Evolutionary conservation across 2,797 vertebrate genomes (phyloP).

Genomic region (Octomys mimax): DNA sequence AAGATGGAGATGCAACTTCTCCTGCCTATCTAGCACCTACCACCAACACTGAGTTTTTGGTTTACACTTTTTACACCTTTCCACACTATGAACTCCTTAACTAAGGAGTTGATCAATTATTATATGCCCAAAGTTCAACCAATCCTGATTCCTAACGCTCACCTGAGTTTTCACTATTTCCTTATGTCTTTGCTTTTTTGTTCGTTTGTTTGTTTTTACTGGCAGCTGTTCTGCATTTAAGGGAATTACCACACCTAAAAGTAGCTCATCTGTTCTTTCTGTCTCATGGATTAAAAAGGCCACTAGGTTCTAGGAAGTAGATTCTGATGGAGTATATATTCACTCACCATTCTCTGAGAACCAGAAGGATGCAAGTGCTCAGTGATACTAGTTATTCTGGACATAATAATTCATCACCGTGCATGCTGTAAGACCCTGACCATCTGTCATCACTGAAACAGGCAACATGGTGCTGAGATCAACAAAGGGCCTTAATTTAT

Average conservation of each 20-base stretch:
- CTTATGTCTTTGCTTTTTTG: not conserved
- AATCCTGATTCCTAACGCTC: not conserved
- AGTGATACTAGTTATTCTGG: not conserved
- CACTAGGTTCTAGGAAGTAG: not conserved
- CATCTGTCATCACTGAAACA: not conserved
- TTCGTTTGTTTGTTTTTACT: not conserved
- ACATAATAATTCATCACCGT: not conserved
- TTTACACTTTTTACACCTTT: not conserved
- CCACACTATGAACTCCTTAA: not conserved
- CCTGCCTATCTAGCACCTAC: not conserved
- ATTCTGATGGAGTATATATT: not conserved
- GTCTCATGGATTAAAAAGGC: not conserved
- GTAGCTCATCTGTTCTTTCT: not conserved
- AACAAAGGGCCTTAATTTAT: not conserved
- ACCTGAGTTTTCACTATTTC: not conserved
- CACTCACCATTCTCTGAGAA: not conserved
- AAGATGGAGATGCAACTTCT: not conserved
- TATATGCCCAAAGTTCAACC: not conserved
- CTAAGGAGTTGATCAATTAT: not conserved
- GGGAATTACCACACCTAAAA: not conserved
- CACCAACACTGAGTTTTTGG: not conserved
- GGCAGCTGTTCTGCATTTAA: not conserved
- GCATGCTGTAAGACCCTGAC: not conserved
- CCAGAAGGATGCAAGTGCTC: not conserved
- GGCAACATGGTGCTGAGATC: constrained; percentile 36